These are phyloP conservation scores for Eupleurogrammus muticus DNA, from an alignment of 2,797 vertebrate species.

Conservation along the genomic window DNA sequence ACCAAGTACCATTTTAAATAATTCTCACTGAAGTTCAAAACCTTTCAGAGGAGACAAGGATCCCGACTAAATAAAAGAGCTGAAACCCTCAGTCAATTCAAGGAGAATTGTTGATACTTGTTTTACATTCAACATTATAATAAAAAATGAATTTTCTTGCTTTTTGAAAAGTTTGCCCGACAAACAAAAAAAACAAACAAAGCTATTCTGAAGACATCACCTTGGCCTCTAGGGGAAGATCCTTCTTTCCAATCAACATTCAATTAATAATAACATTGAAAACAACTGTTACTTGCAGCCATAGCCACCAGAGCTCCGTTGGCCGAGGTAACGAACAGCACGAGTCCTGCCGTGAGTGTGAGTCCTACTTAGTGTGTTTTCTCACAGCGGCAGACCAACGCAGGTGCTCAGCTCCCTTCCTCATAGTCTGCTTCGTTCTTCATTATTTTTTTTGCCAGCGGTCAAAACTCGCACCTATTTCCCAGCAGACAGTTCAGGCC, in stretches of 20 bases:
- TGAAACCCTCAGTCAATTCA: background rate
- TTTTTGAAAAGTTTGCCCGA: background rate
- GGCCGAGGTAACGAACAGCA: slow-evolving; percentile 14
- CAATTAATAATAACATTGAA: background rate
- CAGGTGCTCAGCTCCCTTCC: slow-evolving; percentile 1
- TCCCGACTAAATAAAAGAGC: background rate
- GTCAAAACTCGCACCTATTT: slow-evolving; percentile 31
- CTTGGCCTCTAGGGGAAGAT: background rate
- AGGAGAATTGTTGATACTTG: background rate
- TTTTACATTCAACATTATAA: background rate
- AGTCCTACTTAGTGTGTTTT: slow-evolving; percentile 44
- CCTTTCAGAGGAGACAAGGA: background rate
- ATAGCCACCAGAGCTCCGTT: background rate
- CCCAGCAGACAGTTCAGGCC: slow-evolving; percentile 67
- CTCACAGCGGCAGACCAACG: slow-evolving; percentile 19
- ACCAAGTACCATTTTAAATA: too few species aligned
- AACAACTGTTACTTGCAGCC: background rate
- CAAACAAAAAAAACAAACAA: background rate
- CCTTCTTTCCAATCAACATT: background rate
- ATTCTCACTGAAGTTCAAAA: too few species aligned
- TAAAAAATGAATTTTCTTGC: background rate
- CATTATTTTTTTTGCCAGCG: background rate
- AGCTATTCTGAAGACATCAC: background rate
- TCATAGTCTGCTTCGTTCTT: background rate
- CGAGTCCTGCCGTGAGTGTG: background rate